Percentiles rank a stretch among this genome's conserved stretches.
phyloP scores from a whole-genome alignment of 1,140 invertebrate species.

The Apocrypta bakeri region DNA sequence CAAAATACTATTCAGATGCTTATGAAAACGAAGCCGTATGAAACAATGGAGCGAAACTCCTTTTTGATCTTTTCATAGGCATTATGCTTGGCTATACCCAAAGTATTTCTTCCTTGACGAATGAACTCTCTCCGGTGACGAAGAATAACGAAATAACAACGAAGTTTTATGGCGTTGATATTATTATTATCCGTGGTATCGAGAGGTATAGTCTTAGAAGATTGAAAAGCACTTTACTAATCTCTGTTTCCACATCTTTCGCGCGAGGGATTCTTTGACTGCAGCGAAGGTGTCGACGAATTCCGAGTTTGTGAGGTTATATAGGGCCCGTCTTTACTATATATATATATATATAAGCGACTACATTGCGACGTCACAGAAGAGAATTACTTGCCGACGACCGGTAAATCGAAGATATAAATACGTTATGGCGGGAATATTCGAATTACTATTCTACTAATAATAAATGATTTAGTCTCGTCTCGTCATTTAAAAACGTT shows the following conservation, averaged over 20 bases:
- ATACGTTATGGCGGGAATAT: too few relatives aligned
- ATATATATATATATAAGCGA: too few relatives aligned
- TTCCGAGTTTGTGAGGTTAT: not conserved
- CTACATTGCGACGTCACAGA: not conserved
- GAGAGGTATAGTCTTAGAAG: not conserved
- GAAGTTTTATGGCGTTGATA: too few relatives aligned
- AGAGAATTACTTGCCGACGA: not conserved
- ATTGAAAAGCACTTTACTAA: not conserved
- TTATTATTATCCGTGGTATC: not conserved
- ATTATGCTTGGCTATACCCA: not conserved
- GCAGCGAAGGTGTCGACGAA: not conserved
- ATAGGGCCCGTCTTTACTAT: not conserved
- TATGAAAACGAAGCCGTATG: conserved; percentile 18
- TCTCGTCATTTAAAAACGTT: too few relatives aligned
- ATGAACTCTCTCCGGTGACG: too few relatives aligned
- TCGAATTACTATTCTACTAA: too few relatives aligned
- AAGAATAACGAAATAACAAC: too few relatives aligned
- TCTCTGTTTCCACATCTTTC: too few relatives aligned
- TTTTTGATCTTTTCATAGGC: conserved; percentile 29
- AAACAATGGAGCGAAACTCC: conserved; percentile 18
- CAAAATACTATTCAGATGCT: not conserved
- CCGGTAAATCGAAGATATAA: too few relatives aligned
- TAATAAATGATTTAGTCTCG: too few relatives aligned
- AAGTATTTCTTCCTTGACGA: too few relatives aligned
- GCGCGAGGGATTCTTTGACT: not conserved